Conservation (phyloP, 1,140 invertebrate species). For the Drosophila nannoptera region DNA sequence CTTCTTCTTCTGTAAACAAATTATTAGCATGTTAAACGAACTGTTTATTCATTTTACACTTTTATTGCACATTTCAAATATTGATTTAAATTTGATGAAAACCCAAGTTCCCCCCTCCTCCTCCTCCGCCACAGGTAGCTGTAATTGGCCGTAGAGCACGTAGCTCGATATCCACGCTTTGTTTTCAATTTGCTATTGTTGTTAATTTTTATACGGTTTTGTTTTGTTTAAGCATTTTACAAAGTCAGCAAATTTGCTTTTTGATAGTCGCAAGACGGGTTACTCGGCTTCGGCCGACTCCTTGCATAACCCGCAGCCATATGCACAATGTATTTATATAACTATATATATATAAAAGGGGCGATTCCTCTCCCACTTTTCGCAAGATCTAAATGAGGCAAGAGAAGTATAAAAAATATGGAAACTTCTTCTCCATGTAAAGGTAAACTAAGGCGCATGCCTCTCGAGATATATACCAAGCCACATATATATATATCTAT, state of each 20-base stretch:
- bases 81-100: neutral
- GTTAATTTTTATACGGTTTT: too few species aligned
- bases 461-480: too few species aligned
- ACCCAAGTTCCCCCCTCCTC: too few species aligned
- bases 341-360: too few species aligned
- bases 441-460: too few species aligned
- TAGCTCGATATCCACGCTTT: slow-evolving; percentile 1
- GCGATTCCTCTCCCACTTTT: too few species aligned
- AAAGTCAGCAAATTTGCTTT: slow-evolving; percentile 10
- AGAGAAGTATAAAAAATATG: too few species aligned
- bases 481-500: too few species aligned
- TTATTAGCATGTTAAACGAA: neutral
- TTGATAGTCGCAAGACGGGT: neutral
- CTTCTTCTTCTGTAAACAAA: neutral
- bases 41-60: slow-evolving; percentile 1
- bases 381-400: too few species aligned
- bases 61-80: neutral
- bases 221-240: neutral
- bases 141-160: slow-evolving; percentile 2
- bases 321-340: too few species aligned
- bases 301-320: too few species aligned
- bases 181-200: slow-evolving; percentile 1
- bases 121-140: neutral
- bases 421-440: too few species aligned
- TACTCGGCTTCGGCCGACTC: neutral